Conservation (phyloP, 2,113 vertebrate species). For the Piprites chloris region DNA sequence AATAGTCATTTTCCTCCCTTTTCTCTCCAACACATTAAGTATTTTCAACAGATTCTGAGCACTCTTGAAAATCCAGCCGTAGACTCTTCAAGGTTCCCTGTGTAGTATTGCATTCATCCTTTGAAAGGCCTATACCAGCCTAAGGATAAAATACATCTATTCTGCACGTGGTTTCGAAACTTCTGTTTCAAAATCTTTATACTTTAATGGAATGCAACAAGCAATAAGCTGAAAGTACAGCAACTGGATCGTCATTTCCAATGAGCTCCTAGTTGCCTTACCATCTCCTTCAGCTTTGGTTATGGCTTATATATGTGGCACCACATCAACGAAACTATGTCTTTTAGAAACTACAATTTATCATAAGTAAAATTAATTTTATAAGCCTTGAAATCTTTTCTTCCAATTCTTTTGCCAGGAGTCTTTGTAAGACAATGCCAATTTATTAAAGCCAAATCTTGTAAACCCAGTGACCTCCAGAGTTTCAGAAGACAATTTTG, state of each 20-base stretch:
- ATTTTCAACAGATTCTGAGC: conserved; percentile 20
- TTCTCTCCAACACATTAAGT: neutral
- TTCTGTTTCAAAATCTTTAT: neutral
- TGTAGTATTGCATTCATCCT: neutral
- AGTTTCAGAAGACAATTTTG: neutral
- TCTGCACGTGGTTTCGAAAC: neutral
- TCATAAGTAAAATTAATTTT: neutral
- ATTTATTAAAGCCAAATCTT: neutral
- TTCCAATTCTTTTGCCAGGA: neutral
- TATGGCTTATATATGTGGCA: neutral
- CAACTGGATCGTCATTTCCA: neutral
- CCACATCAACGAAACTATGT: neutral
- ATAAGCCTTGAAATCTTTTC: neutral
- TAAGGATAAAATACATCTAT: neutral
- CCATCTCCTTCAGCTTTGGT: neutral
- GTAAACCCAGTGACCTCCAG: neutral
- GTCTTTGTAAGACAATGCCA: neutral
- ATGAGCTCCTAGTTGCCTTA: neutral
- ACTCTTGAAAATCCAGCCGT: neutral
- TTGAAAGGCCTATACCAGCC: neutral
- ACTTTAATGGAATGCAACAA: neutral
- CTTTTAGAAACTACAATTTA: neutral
- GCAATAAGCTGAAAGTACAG: neutral
- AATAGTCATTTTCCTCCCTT: neutral
- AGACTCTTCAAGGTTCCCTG: neutral